phyloP scores from a whole-genome alignment of 2,797 vertebrate genomes.

The Prunella strophiata region DNA sequence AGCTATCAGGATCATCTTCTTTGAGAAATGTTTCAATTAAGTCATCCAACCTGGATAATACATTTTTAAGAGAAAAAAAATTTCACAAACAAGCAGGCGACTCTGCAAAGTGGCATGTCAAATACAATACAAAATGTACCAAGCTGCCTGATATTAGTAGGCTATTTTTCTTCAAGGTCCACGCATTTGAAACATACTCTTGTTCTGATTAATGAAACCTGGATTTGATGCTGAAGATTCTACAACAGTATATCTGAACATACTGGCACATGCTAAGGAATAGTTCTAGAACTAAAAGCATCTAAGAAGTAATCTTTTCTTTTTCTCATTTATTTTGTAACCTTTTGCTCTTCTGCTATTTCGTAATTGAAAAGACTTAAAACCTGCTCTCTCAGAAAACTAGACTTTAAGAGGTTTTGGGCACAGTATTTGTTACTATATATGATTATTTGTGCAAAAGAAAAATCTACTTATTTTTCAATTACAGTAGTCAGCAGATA shows the following conservation, averaged over 20 bases:
- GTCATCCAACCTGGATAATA: conserved; percentile 82
- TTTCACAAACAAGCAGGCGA: neutral
- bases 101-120: neutral
- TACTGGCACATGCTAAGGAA: neutral
- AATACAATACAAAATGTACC: neutral
- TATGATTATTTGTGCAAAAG: neutral
- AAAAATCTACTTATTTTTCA: neutral
- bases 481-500: neutral
- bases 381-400: neutral
- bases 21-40: conserved; percentile 82
- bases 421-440: neutral
- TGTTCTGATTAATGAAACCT: neutral
- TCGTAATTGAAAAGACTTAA: neutral
- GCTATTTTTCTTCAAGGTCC: neutral
- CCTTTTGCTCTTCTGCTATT: neutral
- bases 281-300: neutral
- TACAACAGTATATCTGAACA: neutral
- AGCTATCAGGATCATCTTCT: conserved; percentile 84
- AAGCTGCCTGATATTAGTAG: neutral
- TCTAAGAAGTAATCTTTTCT: neutral
- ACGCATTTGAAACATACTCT: neutral
- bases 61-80: neutral
- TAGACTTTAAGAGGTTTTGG: neutral
- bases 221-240: neutral
- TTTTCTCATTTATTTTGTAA: neutral